phyloP scores from a whole-genome alignment of 2,888 invertebrate species.

The Eubasilissa splendida region DNA sequence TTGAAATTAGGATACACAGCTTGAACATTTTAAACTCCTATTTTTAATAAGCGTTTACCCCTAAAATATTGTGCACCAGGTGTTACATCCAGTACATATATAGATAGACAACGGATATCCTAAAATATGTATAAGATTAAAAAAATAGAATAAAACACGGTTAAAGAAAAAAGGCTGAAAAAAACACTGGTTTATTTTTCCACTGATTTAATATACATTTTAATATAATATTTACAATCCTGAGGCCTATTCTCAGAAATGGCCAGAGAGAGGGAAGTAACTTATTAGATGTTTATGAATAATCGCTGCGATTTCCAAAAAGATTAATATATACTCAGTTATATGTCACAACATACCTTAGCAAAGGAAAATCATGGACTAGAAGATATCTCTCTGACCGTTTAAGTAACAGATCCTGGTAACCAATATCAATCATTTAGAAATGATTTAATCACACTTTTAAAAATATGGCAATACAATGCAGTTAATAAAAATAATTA shows the following conservation, averaged over 20 bases:
- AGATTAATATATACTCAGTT: not conserved
- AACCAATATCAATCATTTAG: slow-evolving; percentile 54
- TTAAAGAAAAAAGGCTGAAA: not conserved
- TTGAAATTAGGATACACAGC: no score
- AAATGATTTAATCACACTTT: slow-evolving; percentile 52
- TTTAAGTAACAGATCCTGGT: slow-evolving; percentile 25
- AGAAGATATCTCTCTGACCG: not conserved
- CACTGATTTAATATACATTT: slow-evolving; percentile 10
- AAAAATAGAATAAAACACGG: no score
- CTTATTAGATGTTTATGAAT: not conserved
- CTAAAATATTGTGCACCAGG: no score
- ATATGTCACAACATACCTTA: not conserved
- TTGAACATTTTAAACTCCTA: no score
- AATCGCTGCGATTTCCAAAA: not conserved
- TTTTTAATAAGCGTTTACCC: no score
- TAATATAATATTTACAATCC: not conserved
- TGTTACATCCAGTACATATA: no score
- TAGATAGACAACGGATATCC: no score
- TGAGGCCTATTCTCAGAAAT: not conserved
- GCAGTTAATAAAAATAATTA: not conserved
- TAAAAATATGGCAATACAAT: slow-evolving; percentile 44
- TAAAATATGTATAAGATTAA: no score
- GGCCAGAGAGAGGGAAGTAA: not conserved
- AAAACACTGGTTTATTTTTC: slow-evolving; percentile 31
- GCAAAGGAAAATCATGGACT: not conserved